These are phyloP conservation scores for Rhinopithecus roxellana DNA, from an alignment of 2,113 vertebrate genomes.

Conservation along the genomic window DNA sequence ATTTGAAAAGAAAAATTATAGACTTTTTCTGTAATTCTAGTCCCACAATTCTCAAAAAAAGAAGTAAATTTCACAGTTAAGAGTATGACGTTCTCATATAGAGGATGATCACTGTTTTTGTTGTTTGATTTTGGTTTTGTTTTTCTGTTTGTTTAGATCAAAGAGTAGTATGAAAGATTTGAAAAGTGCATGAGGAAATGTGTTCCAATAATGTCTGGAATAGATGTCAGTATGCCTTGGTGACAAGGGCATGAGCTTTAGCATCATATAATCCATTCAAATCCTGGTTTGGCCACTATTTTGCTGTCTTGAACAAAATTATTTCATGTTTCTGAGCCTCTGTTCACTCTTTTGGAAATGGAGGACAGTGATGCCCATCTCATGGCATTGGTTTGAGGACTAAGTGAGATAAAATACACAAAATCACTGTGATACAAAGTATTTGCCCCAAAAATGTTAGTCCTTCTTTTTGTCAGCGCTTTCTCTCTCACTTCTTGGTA, in stretches of 20 bases:
- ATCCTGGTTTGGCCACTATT: neutral
- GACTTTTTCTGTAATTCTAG: neutral
- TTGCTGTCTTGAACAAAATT: neutral
- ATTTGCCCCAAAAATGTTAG: conserved; percentile 23
- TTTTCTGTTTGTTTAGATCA: conserved; percentile 16
- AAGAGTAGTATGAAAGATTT: neutral
- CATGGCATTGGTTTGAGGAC: neutral
- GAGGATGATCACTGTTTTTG: neutral
- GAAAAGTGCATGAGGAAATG: neutral
- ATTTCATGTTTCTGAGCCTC: neutral
- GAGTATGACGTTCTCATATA: neutral
- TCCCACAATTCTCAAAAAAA: neutral
- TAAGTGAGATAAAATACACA: conserved; percentile 3
- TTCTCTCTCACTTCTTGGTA: neutral
- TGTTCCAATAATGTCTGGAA: neutral
- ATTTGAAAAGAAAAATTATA: conserved; percentile 35
- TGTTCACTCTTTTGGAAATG: neutral
- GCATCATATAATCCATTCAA: neutral
- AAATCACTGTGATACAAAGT: neutral
- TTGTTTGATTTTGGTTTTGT: neutral
- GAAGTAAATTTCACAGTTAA: neutral
- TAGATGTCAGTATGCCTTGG: neutral
- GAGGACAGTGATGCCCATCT: neutral
- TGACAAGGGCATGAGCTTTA: neutral
- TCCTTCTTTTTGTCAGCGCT: conserved; percentile 7